phyloP scores from a whole-genome alignment of 2,113 vertebrate species.

The Crypturellus undulatus region DNA sequence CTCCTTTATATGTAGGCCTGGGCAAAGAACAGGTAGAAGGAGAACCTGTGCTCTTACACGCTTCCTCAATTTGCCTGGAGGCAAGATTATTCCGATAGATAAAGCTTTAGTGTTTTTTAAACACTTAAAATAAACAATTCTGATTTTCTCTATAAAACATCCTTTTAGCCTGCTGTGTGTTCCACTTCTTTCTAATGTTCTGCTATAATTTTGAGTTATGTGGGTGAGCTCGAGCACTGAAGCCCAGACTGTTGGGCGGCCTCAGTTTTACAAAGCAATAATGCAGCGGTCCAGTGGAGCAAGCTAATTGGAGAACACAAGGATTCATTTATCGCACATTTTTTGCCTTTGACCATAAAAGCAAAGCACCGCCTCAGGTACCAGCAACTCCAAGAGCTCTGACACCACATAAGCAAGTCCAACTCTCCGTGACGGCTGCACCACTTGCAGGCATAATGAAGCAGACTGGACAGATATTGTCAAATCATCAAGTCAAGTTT shows the following conservation, averaged over 20 bases:
- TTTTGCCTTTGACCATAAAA: constrained; percentile 23
- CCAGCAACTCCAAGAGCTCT: neutral
- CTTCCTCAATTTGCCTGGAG: neutral
- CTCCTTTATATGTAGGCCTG: neutral
- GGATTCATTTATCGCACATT: neutral
- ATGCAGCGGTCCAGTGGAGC: neutral
- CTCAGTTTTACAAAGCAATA: constrained; percentile 12
- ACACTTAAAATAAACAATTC: neutral
- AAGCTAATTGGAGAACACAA: constrained; percentile 6
- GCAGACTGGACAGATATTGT: neutral
- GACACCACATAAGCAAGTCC: rapidly evolving
- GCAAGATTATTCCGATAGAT: neutral
- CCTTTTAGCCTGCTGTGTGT: neutral
- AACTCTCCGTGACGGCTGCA: neutral
- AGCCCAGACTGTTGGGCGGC: neutral
- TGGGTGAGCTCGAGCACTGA: neutral
- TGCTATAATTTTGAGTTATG: neutral
- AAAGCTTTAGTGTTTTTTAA: neutral
- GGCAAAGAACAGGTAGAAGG: neutral
- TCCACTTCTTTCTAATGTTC: neutral
- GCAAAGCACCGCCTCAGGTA: neutral
- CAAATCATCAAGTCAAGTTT: neutral
- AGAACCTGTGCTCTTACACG: neutral
- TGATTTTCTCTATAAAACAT: neutral
- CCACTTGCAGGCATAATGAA: neutral